Evolutionary conservation across 2,888 invertebrate genomes (phyloP).

Genomic region (Chironomus tentans): DNA sequence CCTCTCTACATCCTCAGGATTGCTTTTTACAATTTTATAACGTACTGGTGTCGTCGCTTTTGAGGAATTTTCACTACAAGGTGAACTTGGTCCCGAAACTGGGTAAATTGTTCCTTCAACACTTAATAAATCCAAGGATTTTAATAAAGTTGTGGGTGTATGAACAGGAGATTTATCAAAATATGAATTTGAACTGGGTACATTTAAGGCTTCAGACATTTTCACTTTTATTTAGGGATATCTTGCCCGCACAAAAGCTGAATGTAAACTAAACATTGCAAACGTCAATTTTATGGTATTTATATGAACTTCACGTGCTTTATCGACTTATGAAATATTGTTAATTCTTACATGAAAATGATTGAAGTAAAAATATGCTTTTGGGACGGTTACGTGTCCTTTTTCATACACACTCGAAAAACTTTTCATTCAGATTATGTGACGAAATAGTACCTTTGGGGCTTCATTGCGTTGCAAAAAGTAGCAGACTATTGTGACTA

Average conservation of each 20-base stretch:
- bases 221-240: neutral
- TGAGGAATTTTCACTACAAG: neutral
- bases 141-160: conserved; percentile 5
- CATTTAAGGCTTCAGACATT: neutral
- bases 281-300: neutral
- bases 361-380: neutral
- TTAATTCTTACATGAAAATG: neutral
- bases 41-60: neutral
- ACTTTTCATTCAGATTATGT: neutral
- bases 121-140: conserved; percentile 13
- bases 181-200: neutral
- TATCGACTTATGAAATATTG: conserved; percentile 3
- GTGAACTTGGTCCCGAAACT: neutral
- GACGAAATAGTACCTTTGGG: neutral
- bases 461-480: neutral
- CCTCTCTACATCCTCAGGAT: neutral
- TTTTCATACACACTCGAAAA: no score
- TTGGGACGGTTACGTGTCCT: neutral
- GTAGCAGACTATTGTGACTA: no score
- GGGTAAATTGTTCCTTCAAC: conserved; percentile 6
- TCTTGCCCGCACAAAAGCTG: neutral
- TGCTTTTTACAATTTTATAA: neutral
- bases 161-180: conserved; percentile 11
- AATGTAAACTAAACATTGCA: neutral
- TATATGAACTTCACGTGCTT: neutral